These are phyloP conservation scores for Hormaphis cornu DNA, from an alignment of 1,140 invertebrate genomes.

Conservation along the genomic window DNA sequence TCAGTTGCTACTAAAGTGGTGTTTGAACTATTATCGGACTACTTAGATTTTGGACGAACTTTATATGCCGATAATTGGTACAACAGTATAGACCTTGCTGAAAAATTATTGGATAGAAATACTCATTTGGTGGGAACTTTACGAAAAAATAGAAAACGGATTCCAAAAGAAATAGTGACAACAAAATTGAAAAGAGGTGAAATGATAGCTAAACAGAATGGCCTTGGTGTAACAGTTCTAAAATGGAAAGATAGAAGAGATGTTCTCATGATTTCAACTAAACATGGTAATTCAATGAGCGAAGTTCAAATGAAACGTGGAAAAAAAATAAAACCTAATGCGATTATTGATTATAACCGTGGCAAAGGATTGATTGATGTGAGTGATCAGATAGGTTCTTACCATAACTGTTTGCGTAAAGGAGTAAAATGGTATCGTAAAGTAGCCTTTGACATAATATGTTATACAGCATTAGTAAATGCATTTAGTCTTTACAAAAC, in stretches of 20 bases:
- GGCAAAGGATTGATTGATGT: background rate
- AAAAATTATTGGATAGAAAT: slow-evolving; percentile 34
- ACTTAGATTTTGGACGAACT: background rate
- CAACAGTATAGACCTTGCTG: slow-evolving; percentile 35
- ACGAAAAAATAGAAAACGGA: slow-evolving; percentile 34
- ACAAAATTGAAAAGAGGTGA: slow-evolving; percentile 33
- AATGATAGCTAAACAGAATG: too few relatives aligned
- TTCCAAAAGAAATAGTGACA: slow-evolving; percentile 26
- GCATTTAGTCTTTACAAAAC: too few relatives aligned
- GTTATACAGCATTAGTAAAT: too few relatives aligned
- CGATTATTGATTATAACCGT: slow-evolving; percentile 12
- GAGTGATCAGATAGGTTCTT: slow-evolving; percentile 5
- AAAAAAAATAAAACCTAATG: slow-evolving; percentile 16
- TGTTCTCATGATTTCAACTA: slow-evolving; percentile 37
- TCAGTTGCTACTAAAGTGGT: background rate
- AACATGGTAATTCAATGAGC: slow-evolving; percentile 31
- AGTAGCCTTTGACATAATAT: too few relatives aligned
- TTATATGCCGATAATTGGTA: slow-evolving; percentile 33
- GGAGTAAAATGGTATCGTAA: background rate
- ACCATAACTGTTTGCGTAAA: background rate
- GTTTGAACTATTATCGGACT: background rate
- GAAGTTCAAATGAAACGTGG: slow-evolving; percentile 25
- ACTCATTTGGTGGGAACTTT: slow-evolving; percentile 36
- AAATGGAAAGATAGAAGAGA: slow-evolving; percentile 38
- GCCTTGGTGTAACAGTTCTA: slow-evolving; percentile 32